phyloP scores from a whole-genome alignment of 2,113 vertebrate genomes.

The Dipodomys spectabilis region DNA sequence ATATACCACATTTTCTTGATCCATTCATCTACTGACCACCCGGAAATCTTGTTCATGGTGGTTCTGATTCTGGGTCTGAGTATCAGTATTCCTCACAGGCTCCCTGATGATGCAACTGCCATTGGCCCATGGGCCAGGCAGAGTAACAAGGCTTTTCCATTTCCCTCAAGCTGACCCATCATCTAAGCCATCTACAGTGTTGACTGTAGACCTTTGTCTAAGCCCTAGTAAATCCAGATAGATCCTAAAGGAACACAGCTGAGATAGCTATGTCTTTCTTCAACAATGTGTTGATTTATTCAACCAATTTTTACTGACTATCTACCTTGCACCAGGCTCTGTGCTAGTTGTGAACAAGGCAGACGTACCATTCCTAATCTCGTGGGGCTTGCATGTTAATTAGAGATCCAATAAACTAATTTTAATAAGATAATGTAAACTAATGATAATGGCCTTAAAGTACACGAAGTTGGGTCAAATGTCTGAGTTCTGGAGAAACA shows the following conservation, averaged over 20 bases:
- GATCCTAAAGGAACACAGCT: neutral
- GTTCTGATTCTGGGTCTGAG: neutral
- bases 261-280: neutral
- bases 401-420: neutral
- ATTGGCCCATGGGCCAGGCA: neutral
- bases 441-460: neutral
- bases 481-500: neutral
- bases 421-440: neutral
- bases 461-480: neutral
- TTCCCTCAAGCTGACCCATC: neutral
- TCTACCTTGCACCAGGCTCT: neutral
- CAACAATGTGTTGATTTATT: neutral
- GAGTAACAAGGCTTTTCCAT: neutral
- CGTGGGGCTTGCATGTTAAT: neutral
- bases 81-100: neutral
- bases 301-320: neutral
- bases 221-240: neutral
- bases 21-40: no score
- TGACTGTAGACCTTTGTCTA: neutral
- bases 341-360: neutral
- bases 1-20: no score
- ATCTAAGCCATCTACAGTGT: neutral
- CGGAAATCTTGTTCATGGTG: neutral
- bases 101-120: neutral
- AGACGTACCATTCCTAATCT: neutral